Percentiles rank a stretch among this genome's conserved stretches.
Conservation (phyloP, 2,888 invertebrate genomes). For the Gnatocerus cornutus region DNA sequence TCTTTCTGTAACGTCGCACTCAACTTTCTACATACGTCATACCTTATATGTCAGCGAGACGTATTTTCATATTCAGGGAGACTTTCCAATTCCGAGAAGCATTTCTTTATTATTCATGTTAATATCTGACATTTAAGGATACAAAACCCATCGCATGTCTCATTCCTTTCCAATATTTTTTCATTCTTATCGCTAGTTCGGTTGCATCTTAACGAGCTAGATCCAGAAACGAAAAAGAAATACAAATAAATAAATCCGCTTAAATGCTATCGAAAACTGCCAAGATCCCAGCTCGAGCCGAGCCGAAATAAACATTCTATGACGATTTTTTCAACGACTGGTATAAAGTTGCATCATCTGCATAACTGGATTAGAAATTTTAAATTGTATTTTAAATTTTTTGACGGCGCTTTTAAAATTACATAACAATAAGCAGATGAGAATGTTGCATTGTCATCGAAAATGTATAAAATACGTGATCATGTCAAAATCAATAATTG, state of each 20-base stretch:
- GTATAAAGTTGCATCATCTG: not conserved
- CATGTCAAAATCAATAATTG: no score
- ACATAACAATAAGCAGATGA: not conserved
- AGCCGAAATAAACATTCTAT: not conserved
- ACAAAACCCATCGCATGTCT: conserved; percentile 18
- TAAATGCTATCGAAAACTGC: conserved; percentile 3
- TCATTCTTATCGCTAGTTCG: not conserved
- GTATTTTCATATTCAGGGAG: not conserved
- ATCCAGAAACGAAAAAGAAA: not conserved
- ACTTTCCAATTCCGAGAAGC: conserved; percentile 10
- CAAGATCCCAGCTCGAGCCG: not conserved
- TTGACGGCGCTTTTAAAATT: not conserved
- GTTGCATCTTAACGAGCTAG: not conserved
- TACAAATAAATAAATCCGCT: conserved; percentile 14
- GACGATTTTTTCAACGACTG: not conserved
- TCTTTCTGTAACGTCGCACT: conserved; percentile 14
- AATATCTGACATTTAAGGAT: conserved; percentile 19
- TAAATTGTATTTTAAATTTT: not conserved
- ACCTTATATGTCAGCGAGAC: conserved; percentile 4
- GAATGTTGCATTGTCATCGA: no score
- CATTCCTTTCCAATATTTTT: not conserved
- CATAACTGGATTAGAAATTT: not conserved
- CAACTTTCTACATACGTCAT: conserved; percentile 5
- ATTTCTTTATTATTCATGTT: conserved; percentile 12
- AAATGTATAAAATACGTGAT: no score